Evolutionary conservation across 2,888 invertebrate species (phyloP), one percentile per base, ranked within the genome.

Genomic region (Calephelis perditalis): DNA sequence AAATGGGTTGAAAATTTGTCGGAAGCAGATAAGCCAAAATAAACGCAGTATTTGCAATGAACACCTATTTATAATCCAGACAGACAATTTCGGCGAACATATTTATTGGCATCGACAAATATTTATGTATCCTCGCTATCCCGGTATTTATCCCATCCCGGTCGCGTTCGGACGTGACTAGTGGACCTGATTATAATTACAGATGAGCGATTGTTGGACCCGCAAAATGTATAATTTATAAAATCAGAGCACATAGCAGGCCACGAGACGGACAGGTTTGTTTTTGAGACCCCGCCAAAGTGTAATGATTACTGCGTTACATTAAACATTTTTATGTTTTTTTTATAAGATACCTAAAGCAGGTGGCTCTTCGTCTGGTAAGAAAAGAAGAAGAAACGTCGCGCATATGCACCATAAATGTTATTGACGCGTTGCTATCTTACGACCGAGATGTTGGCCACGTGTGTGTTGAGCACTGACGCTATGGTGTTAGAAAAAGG

Each of bases 151-250:
- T 70, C 70, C 71, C 66, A 61, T 66, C 62, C 67, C 68, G 69
- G 70, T 76, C 79, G 79, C 81, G 77, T 71, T 78, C 77, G 79
- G 79, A 80, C 81, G 80, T 82, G 82, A 82, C 80, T 82, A 79
- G 78, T 73, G 73, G 72, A 70, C 76, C 85, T 82, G 84, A 88
- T 89, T 89, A 87, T 82, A 88, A 88, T 89, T 83, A 86, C 87
- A 88, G 82, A 88, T 88, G 76, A 83, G 84, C 83, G 84, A 86
- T 88, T 86, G 87, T 88, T 86, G 81, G 76, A 79, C 73, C 76
- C 80, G 79, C 83, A 80, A 84, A 81, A 88, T 87, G 84, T 82
- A 85, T 88, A 84, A 87, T 87, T 84, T 86, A 89, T 87, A 81
- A 79, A 83, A 81, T 74, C 79, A 73, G 76, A 78, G 78, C 78